These are phyloP conservation scores for Microctonus brassicae DNA, from an alignment of 2,888 invertebrate genomes.

Conservation along the genomic window DNA sequence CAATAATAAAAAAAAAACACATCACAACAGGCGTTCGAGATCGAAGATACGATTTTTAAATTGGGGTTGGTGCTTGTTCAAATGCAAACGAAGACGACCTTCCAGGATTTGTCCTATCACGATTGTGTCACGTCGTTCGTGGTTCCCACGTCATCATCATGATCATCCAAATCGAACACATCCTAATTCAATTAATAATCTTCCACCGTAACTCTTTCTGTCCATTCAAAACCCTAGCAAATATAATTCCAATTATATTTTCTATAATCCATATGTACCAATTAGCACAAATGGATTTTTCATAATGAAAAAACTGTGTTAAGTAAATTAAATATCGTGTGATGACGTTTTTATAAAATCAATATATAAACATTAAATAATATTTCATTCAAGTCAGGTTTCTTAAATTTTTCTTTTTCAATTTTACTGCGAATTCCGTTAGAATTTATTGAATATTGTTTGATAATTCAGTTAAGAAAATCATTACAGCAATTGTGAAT, in stretches of 20 bases:
- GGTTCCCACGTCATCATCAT: conserved; percentile 51
- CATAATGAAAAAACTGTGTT: too few species aligned
- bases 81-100: conserved; percentile 54
- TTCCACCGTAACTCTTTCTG: background rate
- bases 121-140: conserved; percentile 54
- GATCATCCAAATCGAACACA: conserved; percentile 46
- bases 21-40: conserved; percentile 56
- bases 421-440: too few species aligned
- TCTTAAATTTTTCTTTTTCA: background rate
- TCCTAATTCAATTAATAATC: conserved; percentile 40
- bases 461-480: background rate
- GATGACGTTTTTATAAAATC: too few species aligned
- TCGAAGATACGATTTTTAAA: conserved; percentile 52
- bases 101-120: conserved; percentile 51
- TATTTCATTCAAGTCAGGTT: too few species aligned
- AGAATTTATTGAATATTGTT: background rate
- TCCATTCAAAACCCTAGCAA: background rate
- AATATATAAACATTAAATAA: too few species aligned
- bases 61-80: conserved; percentile 52
- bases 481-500: background rate
- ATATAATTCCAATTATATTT: too few species aligned
- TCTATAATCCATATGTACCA: too few species aligned
- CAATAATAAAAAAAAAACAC: conserved; percentile 37
- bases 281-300: too few species aligned
- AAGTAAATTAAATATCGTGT: too few species aligned